Percentiles rank a stretch among this genome's conserved stretches.
Evolutionary conservation across 2,797 vertebrate genomes (phyloP).

Genomic region (Microcaecilia unicolor): DNA sequence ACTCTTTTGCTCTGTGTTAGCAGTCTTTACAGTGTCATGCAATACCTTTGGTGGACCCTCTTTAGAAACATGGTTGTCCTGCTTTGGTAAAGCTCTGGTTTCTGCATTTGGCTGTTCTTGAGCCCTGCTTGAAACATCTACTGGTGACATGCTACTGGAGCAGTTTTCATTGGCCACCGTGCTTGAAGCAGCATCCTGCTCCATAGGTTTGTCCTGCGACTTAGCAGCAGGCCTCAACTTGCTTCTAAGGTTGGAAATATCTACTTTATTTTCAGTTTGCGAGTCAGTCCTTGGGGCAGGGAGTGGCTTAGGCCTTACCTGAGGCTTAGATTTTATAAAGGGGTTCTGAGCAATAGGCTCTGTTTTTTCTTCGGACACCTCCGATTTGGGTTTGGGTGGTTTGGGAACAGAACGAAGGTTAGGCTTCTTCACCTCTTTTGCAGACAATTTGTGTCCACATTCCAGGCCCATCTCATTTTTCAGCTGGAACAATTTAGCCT

Average conservation of each 20-base stretch:
- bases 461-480: conserved; percentile 95
- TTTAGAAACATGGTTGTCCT: conserved; percentile 43
- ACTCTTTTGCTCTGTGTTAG: conserved; percentile 46
- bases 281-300: conserved; percentile 67
- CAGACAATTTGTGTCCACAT: conserved; percentile 87
- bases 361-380: conserved; percentile 55
- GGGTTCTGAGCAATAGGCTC: conserved; percentile 53
- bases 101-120: conserved; percentile 47
- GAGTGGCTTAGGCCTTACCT: conserved; percentile 78
- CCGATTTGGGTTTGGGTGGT: conserved; percentile 71
- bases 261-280: conserved; percentile 70
- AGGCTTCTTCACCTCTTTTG: conserved; percentile 91
- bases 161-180: conserved; percentile 14
- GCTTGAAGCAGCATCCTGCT: conserved; percentile 45
- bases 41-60: conserved; percentile 38
- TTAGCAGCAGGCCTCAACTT: conserved; percentile 87
- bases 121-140: conserved; percentile 31
- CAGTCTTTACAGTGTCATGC: conserved; percentile 18
- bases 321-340: conserved; percentile 79
- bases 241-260: conserved; percentile 87
- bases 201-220: conserved; percentile 48
- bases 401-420: conserved; percentile 85
- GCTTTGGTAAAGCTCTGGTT: conserved; percentile 52
- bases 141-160: conserved; percentile 15
- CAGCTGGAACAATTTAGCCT: conserved; percentile 76